Evolutionary conservation across 2,888 invertebrate genomes (phyloP).

Genomic region (Brachyopa scutellaris): DNA sequence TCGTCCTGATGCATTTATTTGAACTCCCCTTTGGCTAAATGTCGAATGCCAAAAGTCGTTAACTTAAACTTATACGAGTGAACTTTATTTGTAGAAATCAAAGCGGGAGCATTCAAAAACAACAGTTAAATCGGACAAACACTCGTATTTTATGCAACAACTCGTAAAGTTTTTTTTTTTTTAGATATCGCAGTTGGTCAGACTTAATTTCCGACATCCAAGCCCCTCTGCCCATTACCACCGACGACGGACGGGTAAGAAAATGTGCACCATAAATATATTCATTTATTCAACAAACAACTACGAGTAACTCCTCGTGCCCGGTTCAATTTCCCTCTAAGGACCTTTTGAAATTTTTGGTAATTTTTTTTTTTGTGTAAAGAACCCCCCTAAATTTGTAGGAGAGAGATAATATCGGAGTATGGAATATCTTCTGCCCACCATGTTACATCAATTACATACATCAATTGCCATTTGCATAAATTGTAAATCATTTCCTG

Average conservation of each 20-base stretch:
- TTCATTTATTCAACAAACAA: constrained; percentile 46
- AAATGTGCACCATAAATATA: constrained; percentile 8
- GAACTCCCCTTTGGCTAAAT: background rate
- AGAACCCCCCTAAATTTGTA: background rate
- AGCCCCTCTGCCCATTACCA: background rate
- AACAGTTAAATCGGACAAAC: constrained; percentile 1
- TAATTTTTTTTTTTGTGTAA: background rate
- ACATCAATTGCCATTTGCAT: constrained; percentile 50
- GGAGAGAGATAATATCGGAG: background rate
- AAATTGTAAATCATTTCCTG: constrained; percentile 53
- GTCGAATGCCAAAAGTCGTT: background rate
- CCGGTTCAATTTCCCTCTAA: constrained; percentile 16
- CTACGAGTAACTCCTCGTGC: constrained; percentile 5
- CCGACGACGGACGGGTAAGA: background rate
- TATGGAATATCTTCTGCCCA: background rate
- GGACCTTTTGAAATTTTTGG: background rate
- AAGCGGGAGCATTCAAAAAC: constrained; percentile 5
- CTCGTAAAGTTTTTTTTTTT: constrained; percentile 25
- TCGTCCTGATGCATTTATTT: background rate
- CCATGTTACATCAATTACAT: constrained; percentile 23
- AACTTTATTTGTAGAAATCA: background rate
- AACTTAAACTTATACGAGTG: constrained; percentile 9
- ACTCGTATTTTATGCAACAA: constrained; percentile 31
- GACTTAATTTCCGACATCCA: background rate
- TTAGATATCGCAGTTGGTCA: background rate